A percentile compares a stretch with the other conserved stretches of the same genome.
phyloP scores from a whole-genome alignment of 2,113 vertebrate species.

The Leptosomus discolor region DNA sequence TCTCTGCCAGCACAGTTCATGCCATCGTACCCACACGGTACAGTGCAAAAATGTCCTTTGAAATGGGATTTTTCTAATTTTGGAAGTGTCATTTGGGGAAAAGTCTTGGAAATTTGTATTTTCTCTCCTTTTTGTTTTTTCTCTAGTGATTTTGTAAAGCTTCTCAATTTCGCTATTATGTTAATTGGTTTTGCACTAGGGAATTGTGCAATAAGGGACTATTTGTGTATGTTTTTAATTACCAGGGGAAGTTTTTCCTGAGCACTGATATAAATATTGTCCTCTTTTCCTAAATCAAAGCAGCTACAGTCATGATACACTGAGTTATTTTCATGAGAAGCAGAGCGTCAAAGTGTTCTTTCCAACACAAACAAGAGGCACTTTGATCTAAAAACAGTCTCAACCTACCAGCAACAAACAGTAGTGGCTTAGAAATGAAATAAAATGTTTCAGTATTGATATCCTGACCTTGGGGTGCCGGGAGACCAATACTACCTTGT shows the following conservation, averaged over 20 bases:
- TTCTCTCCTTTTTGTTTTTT: neutral
- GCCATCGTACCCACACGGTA: accelerated
- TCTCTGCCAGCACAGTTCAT: neutral
- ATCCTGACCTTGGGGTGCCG: neutral
- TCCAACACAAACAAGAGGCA: neutral
- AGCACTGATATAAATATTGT: neutral
- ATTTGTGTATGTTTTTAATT: neutral
- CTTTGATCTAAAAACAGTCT: conserved; percentile 50
- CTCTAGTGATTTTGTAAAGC: neutral
- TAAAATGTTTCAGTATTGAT: neutral
- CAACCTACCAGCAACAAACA: neutral
- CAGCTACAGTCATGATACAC: accelerated
- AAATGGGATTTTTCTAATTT: neutral
- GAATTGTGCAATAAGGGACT: neutral
- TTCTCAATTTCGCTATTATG: neutral
- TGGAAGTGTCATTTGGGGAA: neutral
- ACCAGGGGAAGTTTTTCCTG: neutral
- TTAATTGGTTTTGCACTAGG: neutral
- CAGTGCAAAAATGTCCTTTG: neutral
- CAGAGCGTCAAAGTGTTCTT: neutral
- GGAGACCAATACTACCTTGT: neutral
- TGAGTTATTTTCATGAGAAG: neutral
- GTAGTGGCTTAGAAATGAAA: neutral
- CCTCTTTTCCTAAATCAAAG: neutral
- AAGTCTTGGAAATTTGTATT: neutral